phyloP scores from a whole-genome alignment of 2,113 vertebrate genomes.

The Craseonycteris thonglongyai region DNA sequence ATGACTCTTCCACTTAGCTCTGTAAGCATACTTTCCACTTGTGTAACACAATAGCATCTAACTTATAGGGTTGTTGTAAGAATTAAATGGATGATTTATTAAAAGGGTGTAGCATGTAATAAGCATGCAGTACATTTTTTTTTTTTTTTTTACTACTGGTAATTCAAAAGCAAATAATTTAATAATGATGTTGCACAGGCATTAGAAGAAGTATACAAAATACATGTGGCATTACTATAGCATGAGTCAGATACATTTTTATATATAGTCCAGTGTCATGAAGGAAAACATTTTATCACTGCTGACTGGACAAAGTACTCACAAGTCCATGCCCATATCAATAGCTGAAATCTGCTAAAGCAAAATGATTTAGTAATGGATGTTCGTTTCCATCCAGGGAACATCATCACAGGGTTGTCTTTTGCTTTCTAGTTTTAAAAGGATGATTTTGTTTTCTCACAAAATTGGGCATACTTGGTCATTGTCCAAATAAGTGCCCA shows the following conservation, averaged over 20 bases:
- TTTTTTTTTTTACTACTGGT: neutral
- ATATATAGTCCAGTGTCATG: rapidly evolving
- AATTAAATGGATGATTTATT: neutral
- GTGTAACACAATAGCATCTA: neutral
- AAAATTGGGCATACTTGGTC: neutral
- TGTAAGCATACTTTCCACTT: neutral
- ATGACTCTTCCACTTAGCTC: neutral
- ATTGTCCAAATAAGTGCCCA: neutral
- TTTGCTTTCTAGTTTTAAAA: neutral
- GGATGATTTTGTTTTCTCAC: neutral
- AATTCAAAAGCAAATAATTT: neutral
- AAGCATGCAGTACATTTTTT: neutral
- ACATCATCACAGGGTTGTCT: neutral
- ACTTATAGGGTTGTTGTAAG: neutral
- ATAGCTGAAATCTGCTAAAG: neutral
- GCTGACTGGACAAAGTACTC: neutral
- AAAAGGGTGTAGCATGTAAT: neutral
- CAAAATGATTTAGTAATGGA: neutral
- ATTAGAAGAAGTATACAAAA: neutral
- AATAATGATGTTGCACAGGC: neutral
- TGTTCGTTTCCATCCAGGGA: neutral
- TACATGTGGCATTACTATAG: rapidly evolving
- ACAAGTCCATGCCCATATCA: no score
- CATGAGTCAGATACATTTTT: neutral
- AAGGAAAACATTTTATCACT: neutral